Base-by-base conservation (phyloP, 2,888 invertebrate species). In the Auanema sp. region DNA sequence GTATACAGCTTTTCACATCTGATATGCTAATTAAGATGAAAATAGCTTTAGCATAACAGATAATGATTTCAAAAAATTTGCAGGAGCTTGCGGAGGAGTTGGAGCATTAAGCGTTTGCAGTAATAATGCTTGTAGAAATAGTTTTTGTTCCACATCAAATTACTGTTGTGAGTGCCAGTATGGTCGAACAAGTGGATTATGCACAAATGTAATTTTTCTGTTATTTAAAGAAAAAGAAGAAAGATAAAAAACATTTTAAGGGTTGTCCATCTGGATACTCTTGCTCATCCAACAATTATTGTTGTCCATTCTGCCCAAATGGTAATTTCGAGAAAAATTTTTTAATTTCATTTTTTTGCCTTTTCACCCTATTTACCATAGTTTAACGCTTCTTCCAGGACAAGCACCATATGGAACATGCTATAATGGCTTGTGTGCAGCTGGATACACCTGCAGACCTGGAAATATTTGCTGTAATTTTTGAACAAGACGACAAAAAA, bases 21-120 rank as follows among this genome's bases (percentile, higher is more conserved):
- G 33, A 33, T 33, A 33, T 33, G 33, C 33, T 33, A 33, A 33
- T 33, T 33, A 33, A 33, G 8, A 33, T 33, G 33, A 33, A 33
- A 33, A 52, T 43, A 5, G 43, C 14, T 14, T 12, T 11, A 16
- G 24, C n/a, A 47, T 25, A 5, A 12, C 6, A 16, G 24, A 33
- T 2, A 42, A 43, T 12, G 2, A 33, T 33, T 33, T 33, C 8
- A 3, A 3, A 3, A 3, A 33, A 5, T 33, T 33, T 33, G 33
- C 68, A 79, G 79, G 67, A 14, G 80, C 80, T 0, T 80, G 80
- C 56, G 80, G 80, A 12, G 80, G 80, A n/a, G 66, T 67, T 18
- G 60, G 66, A 8, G 76, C 80, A 0, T 54, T 77, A 6, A 61
- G 63, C 1, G 65, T 68, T 3, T 80, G 80, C 53, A 63, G 64